These are phyloP conservation scores for Argopecten irradians DNA, from an alignment of 1,140 invertebrate genomes.

Conservation along the genomic window DNA sequence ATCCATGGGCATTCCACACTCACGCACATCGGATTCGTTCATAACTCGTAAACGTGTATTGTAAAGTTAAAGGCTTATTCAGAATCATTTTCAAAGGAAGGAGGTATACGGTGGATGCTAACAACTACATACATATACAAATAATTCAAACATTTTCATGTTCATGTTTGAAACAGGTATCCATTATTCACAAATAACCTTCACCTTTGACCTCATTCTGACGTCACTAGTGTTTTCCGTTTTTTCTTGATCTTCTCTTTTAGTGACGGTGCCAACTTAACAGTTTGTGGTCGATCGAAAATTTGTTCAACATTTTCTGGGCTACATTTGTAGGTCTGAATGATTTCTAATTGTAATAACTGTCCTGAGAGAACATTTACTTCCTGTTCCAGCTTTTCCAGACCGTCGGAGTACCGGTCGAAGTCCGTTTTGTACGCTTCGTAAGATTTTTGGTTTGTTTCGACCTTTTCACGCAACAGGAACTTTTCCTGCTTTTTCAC, in stretches of 20 bases:
- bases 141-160: too few species aligned
- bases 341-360: slow-evolving; percentile 72
- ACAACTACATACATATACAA: neutral
- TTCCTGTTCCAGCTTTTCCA: slow-evolving; percentile 69
- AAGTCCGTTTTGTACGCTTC: slow-evolving; percentile 65
- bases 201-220: slow-evolving; percentile 24
- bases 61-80: too few species aligned
- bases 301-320: slow-evolving; percentile 73
- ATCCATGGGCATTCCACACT: neutral
- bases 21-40: too few species aligned
- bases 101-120: neutral
- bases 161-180: neutral
- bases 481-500: slow-evolving; percentile 68
- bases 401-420: slow-evolving; percentile 64
- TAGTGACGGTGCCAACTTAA: slow-evolving; percentile 73
- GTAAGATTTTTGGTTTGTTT: slow-evolving; percentile 67
- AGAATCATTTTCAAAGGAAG: neutral
- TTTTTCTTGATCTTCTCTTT: slow-evolving; percentile 70
- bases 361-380: slow-evolving; percentile 67
- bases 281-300: slow-evolving; percentile 69
- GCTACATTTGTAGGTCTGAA: slow-evolving; percentile 72
- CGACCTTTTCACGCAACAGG: slow-evolving; percentile 65
- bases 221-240: slow-evolving; percentile 54
- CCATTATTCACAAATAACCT: neutral
- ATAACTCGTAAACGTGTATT: too few species aligned